Conservation (phyloP, 2,888 invertebrate species). For the Diabrotica balteata region DNA sequence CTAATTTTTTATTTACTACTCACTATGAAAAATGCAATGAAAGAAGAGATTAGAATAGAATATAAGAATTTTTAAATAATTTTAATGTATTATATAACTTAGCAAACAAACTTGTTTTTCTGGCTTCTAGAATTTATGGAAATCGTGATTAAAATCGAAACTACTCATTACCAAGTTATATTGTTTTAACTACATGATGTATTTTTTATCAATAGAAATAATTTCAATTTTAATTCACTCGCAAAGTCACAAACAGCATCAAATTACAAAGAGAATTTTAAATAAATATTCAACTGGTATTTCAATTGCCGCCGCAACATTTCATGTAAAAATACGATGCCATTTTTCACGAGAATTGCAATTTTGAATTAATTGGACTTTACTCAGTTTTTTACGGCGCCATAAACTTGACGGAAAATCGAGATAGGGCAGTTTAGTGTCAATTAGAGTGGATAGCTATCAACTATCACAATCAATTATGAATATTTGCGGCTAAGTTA, state of each 20-base stretch:
- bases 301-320: constrained; percentile 8
- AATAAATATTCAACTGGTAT: constrained; percentile 10
- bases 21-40: too few species aligned
- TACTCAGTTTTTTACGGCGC: constrained; percentile 13
- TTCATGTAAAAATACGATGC: constrained; percentile 21
- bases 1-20: too few species aligned
- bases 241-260: neutral
- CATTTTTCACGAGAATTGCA: constrained; percentile 23
- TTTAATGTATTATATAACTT: too few species aligned
- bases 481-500: constrained; percentile 3
- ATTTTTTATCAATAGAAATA: too few species aligned
- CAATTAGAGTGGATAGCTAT: constrained; percentile 17
- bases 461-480: constrained; percentile 11
- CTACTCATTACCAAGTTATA: too few species aligned
- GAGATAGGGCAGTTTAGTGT: constrained; percentile 20
- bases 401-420: constrained; percentile 17
- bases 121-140: too few species aligned
- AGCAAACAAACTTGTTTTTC: too few species aligned
- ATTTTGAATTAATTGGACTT: constrained; percentile 25
- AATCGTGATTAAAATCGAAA: too few species aligned
- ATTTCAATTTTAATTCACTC: too few species aligned
- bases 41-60: too few species aligned
- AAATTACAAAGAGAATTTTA: constrained; percentile 8
- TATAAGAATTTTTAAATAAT: too few species aligned
- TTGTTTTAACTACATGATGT: too few species aligned